phyloP scores from a whole-genome alignment of 2,113 vertebrate species.

The Brachyhypopomus occidentalis region DNA sequence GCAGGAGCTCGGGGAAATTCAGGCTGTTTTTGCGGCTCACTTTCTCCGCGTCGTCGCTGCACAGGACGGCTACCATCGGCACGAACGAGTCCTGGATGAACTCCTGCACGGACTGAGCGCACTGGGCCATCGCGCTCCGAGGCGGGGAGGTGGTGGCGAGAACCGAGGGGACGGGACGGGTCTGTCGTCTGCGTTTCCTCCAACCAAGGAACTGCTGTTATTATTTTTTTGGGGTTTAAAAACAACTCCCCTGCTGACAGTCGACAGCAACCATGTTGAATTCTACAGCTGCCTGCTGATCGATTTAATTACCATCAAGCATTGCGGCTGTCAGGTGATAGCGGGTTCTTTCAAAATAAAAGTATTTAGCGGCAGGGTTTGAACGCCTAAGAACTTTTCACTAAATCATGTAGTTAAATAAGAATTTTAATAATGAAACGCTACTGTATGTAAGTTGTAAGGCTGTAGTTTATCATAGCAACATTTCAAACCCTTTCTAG shows the following conservation, averaged over 20 bases:
- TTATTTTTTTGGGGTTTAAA: conserved; percentile 39
- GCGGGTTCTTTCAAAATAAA: neutral
- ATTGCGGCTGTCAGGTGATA: conserved; percentile 67
- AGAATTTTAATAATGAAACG: neutral
- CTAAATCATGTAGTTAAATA: neutral
- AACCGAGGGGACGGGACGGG: conserved; percentile 9
- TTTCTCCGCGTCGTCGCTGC: conserved; percentile 90
- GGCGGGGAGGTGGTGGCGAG: conserved; percentile 17
- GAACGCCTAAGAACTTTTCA: neutral
- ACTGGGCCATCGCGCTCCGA: conserved; percentile 84
- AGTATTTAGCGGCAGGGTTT: neutral
- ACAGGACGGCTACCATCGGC: conserved; percentile 92
- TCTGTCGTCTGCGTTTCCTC: conserved; percentile 28
- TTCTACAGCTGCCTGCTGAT: conserved; percentile 53
- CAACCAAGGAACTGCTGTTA: conserved; percentile 32
- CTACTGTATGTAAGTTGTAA: too few species aligned
- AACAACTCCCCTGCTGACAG: conserved; percentile 57
- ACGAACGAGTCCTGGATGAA: conserved; percentile 96
- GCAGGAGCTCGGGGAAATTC: conserved; percentile 89
- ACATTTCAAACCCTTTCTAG: too few species aligned
- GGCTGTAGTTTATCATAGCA: too few species aligned
- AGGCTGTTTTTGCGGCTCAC: conserved; percentile 90
- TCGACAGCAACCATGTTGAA: conserved; percentile 70
- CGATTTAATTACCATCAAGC: conserved; percentile 65
- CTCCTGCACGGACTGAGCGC: conserved; percentile 94